Percentiles rank a stretch among this genome's conserved stretches.
phyloP scores from a whole-genome alignment of 2,797 vertebrate species.

The Benthosema pterotum region DNA sequence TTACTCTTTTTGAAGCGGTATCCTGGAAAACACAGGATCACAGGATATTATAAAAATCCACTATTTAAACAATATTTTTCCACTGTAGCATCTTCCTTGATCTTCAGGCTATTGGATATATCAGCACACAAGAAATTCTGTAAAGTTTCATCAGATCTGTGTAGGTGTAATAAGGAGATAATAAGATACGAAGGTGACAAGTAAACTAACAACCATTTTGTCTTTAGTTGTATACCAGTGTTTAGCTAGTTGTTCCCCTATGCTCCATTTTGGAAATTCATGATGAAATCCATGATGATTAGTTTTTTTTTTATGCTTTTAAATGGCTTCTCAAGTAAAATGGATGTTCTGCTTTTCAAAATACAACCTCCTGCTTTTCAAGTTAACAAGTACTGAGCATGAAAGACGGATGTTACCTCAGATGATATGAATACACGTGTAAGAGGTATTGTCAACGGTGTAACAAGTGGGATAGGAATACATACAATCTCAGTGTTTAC shows the following conservation, averaged over 20 bases:
- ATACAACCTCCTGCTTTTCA: background rate
- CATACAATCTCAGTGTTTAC: too few species aligned
- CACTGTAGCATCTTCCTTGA: background rate
- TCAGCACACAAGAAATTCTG: background rate
- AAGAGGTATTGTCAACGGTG: too few species aligned
- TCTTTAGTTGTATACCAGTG: too few species aligned
- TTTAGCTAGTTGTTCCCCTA: too few species aligned
- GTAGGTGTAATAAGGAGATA: background rate
- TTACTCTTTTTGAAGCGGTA: background rate
- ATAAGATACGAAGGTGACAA: background rate
- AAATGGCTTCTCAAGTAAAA: background rate
- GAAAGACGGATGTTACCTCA: too few species aligned
- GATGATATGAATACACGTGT: too few species aligned
- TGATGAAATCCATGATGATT: background rate
- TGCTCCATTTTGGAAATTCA: background rate
- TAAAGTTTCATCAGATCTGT: background rate
- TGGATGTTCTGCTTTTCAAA: background rate
- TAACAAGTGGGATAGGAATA: too few species aligned
- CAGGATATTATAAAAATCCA: background rate
- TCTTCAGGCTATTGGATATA: background rate
- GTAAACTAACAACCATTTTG: background rate
- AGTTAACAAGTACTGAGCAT: too few species aligned
- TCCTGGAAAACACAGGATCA: constrained; percentile 9
- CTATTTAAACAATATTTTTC: too few species aligned
- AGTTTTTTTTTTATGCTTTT: too few species aligned